Evolutionary conservation across 2,113 vertebrate species (phyloP), one percentile per base, ranked within the genome.

Genomic region (Geococcyx californianus): DNA sequence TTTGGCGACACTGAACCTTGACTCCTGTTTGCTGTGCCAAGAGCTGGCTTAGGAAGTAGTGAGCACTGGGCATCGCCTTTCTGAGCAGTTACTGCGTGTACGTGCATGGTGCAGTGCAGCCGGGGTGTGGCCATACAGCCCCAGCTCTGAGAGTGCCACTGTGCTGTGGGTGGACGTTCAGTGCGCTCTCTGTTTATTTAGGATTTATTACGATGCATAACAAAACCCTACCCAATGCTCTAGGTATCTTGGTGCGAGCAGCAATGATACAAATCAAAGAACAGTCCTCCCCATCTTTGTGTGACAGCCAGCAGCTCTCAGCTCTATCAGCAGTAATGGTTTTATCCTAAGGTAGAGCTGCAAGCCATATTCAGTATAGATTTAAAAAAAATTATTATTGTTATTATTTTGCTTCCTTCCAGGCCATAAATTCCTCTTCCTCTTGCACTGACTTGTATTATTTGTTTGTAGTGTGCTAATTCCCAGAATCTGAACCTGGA

Each of bases 21-120:
- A 77, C 51, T 96, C 70, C 83, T 2, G 1, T 69, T 85, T 40
- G 55, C 67, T 69, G 80, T 1, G 0, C 36, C 58, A 45, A 5
- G n/a, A 69, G 31, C 31, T 87, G 80, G 55, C 66, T 87, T 56
- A 56, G 64, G 81, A 1, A 69, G 23, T 13, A 20, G 42, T 14
- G 40, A 64, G 52, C 17, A 3, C 7, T 60, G 62, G 79, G 49
- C 74, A n/a, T 59, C 51, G 84, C 63, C 59, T 80, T 49, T 55
- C 54, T 36, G 51, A 89, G 76, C 80, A 84, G 40, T n/a, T 13
- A 10, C 25, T 0, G 1, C 75, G 81, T 87, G 67, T 55, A 38
- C 17, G 0, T 4, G 26, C 1, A 1, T 84, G 31, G 20, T 70
- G 59, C n/a, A 29, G 1, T 7, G 33, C 3, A 26, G 19, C 77